Evolutionary conservation across 1,140 invertebrate genomes (phyloP), one percentile per base, ranked within the genome.

Genomic region (Neoseiulus cucumeris): DNA sequence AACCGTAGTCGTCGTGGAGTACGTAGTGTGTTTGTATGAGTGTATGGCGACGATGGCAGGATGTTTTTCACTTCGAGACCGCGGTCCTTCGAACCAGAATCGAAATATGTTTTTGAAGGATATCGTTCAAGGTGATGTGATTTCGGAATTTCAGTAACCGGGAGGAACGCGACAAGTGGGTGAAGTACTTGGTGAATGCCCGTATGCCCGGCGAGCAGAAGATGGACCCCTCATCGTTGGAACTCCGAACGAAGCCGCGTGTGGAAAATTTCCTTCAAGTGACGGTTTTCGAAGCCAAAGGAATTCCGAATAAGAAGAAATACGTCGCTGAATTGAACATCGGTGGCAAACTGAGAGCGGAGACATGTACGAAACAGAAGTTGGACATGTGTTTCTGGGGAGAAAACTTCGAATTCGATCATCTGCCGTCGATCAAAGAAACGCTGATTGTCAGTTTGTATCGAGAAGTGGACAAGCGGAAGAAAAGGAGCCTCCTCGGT

Each of bases 361-460:
- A 87, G 70, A 95, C 92, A 4, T 91, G 89, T 55, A 83, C 86
- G 7, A 97, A 96, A 76, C 78, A 86, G 68, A 91, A 91, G 76
- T 82, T 83, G 20, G 91, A 95, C 68, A 81, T 94, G 72, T 85
- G 92, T 70, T 96, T 96, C 75, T 96, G 92, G 92, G 91, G 92
- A 70, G 91, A 96, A 76, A 86, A 92, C 71, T 96, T 95, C 77
- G 90, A 95, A 73, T 95, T 96, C 75, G 82, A 83, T 25, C 51
- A 76, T 70, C 72, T 81, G 42, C 75, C 77, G 42, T 59, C 69
- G 22, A 73, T 78, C 29, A 59, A 59, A 25, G 70, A 74, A 42
- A 72, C 68, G 30, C 86, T 93, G 72, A 87, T 86, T 69, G 84
- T 94, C 9, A 88, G 78, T 73, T 79, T 95, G 30, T 93, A 89